Evolutionary conservation across 2,888 invertebrate genomes (phyloP).

Genomic region (Protophormia terraenovae): DNA sequence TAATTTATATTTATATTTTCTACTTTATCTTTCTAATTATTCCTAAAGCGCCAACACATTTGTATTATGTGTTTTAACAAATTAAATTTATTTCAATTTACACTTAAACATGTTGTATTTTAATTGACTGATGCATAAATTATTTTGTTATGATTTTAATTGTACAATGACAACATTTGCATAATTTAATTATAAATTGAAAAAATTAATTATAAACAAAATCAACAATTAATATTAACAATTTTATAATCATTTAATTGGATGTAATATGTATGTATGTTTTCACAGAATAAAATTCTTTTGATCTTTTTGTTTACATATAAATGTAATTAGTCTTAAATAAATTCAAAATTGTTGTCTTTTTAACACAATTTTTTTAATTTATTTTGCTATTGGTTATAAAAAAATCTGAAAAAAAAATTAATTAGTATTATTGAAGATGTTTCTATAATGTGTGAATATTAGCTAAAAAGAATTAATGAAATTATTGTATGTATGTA

Average conservation of each 20-base stretch:
- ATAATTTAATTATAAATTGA: slow-evolving; percentile 28
- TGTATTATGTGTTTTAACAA: slow-evolving; percentile 18
- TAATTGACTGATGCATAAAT: slow-evolving; percentile 42
- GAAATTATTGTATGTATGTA: too few relatives aligned
- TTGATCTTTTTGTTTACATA: too few relatives aligned
- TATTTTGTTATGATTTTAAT: slow-evolving; percentile 27
- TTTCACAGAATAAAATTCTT: not conserved
- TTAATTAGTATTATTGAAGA: not conserved
- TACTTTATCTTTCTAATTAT: not conserved
- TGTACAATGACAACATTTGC: slow-evolving; percentile 19
- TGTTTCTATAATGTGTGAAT: slow-evolving; percentile 53
- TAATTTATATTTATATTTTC: not conserved
- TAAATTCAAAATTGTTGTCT: not conserved
- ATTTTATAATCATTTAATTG: not conserved
- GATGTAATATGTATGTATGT: not conserved
- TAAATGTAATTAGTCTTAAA: too few relatives aligned
- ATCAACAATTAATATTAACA: not conserved
- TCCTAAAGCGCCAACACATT: not conserved
- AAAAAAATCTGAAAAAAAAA: not conserved
- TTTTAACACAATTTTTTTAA: not conserved
- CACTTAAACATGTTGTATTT: slow-evolving; percentile 1
- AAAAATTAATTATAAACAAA: not conserved
- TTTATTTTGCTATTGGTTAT: not conserved
- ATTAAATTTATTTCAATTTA: slow-evolving; percentile 6
- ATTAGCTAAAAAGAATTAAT: slow-evolving; percentile 16